Evolutionary conservation across 37 sponge, comb jelly and placozoan genomes (phyloP), one percentile per base, ranked within the genome.

Genomic region (Beroe ovata): DNA sequence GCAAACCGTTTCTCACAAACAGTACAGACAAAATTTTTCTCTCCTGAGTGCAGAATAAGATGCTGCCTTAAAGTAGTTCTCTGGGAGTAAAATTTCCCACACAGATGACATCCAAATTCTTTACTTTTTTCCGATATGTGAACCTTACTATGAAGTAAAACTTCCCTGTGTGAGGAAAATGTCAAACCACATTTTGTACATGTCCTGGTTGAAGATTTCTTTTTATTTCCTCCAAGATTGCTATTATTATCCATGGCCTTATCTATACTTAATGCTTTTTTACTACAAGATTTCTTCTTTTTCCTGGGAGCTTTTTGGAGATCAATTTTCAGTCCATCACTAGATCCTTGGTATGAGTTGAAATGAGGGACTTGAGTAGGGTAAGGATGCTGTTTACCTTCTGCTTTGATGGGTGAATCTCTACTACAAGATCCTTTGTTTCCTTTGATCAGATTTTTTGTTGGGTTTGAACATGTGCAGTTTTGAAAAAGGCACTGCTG

Each of bases 1-100:
- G 84, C 84, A 77, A 77, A 77, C 4, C 84, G n/a, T 42, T 77
- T 77, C 25, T 35, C 84, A 77, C 84, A 77, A 6, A 21, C 22
- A 42, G 42, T 22, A 19, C 84, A 77, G 23, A n/a, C 54, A 77
- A 77, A 77, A 54, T 77, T 71, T 42, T 77, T 77, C 54, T 42
- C 84, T 3, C 84, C 84, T 42, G 84, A 77, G 25, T 77, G 84
- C 23, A 77, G 22, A 21, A 77, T 39, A 1, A 77, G 38, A 42
- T 77, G 84, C 22, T 39, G 42, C 28, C 54, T 77, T 11, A 77
- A 25, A 32, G 84, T 77, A 22, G 54, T 42, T 26, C 54, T 38
- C 33, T 77, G 84, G 47, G 84, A 77, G 25, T 36, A 77, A 42
- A 21, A 42, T 4, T 77, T 77, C n/a, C 84, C 84, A 23, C 84